Base-by-base conservation (phyloP, 2,797 vertebrate genomes). In the Lindbergichthys nudifrons region DNA sequence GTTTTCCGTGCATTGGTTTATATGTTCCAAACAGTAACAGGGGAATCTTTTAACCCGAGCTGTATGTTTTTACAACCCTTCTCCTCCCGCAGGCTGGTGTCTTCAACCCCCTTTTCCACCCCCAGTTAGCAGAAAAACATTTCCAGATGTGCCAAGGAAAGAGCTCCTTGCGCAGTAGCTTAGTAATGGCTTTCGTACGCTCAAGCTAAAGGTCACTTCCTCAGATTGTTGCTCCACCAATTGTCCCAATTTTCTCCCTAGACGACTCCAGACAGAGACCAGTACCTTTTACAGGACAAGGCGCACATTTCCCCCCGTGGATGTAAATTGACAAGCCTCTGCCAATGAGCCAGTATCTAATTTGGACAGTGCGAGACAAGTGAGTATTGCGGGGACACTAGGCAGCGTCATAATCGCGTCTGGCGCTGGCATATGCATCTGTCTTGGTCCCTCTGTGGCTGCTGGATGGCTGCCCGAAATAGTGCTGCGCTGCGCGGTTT, bases 401-500 rank as follows among this genome's bases (percentile, higher is more conserved):
- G 89, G 77, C 70, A 85, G 93, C 80, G 91, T 94, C 94, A 94
- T 96, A 95, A 95, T 93, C 92, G 82, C 89, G 95, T 94, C 95
- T 96, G 93, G 93, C 94, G 94, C 92, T 67, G 79, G 79, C 85
- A 80, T 70, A 94, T 82, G 84, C 88, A 89, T 93, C 88, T 89
- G 87, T 89, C 89, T 89, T 81, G 23, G 88, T 69, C 80, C 80
- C 92, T 94, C 92, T 94, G 76, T 84, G 80, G 89, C 91, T 90
- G 92, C 90, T 97, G 96, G 95, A 95, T 32, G 79, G 64, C 83
- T 93, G 96, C 95, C 96, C 92, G 87, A 94, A 95, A 93, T 93
- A 91, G 88, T 95, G 93, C 93, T 93, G 92, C 75, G 85, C 70
- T 92, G 86, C 13, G 1, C 89, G 60, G 65, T 93, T 95, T 95